These are phyloP conservation scores for Leptopilina syphax DNA, from an alignment of 2,888 invertebrate species.

Conservation along the genomic window DNA sequence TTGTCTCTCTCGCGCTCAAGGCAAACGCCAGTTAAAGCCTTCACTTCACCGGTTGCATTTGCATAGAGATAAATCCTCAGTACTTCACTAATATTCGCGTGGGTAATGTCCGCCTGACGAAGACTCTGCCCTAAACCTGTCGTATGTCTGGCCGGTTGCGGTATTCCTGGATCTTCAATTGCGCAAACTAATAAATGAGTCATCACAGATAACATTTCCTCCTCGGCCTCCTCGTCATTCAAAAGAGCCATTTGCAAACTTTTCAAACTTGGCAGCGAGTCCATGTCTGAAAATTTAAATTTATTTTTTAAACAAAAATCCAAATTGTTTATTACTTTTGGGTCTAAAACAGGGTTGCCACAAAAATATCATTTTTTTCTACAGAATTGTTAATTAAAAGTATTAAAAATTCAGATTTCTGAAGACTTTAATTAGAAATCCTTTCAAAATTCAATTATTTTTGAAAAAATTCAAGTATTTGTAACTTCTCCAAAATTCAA, in stretches of 20 bases:
- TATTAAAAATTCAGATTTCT: too few species aligned
- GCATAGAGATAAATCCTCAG: slow-evolving; percentile 94
- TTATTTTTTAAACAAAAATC: too few species aligned
- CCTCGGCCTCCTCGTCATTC: slow-evolving; percentile 88
- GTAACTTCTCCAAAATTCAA: too few species aligned
- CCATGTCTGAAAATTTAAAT: slow-evolving; percentile 82
- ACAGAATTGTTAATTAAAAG: too few species aligned
- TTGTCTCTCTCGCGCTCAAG: slow-evolving; percentile 90
- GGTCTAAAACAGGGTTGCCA: too few species aligned
- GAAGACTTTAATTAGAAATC: too few species aligned
- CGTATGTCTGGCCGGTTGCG: slow-evolving; percentile 92
- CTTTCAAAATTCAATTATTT: too few species aligned
- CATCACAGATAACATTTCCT: slow-evolving; percentile 91
- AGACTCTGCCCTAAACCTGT: slow-evolving; percentile 94
- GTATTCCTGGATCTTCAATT: slow-evolving; percentile 95
- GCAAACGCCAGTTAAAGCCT: slow-evolving; percentile 88
- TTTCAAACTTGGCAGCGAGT: slow-evolving; percentile 90
- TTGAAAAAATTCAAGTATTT: too few species aligned
- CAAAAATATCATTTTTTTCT: too few species aligned
- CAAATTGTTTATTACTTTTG: too few species aligned
- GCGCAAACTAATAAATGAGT: slow-evolving; percentile 94
- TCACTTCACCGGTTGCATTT: slow-evolving; percentile 91
- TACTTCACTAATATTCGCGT: slow-evolving; percentile 94
- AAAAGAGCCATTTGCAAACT: slow-evolving; percentile 91
- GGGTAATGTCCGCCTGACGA: slow-evolving; percentile 92